Evolutionary conservation across 1,140 invertebrate genomes (phyloP), one percentile per base, ranked within the genome.

Genomic region (Bombus affinis): DNA sequence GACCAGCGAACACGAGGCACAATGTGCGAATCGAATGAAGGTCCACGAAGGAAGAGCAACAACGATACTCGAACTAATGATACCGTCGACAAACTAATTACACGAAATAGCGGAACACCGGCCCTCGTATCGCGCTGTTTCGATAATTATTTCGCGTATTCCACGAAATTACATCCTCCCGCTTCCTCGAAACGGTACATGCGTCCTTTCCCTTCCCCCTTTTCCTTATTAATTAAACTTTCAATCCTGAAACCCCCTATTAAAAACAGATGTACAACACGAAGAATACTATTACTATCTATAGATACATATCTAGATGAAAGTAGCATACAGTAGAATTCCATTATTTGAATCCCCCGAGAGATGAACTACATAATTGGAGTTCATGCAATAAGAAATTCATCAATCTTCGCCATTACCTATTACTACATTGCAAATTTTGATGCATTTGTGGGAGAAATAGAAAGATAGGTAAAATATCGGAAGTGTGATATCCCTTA

Each of bases 41-140:
- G 65, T 78, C 88, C 88, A 89, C 87, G 87, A 89, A 89, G 85
- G 87, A 89, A 89, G 76, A 81, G 78, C 35, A 65, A 70, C 84
- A 85, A 70, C 77, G 80, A 81, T 86, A 88, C 88, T 83, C 81
- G 87, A 89, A 89, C 88, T 89, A 89, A 89, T 89, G 88, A 89
- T 81, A 86, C 79, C 78, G 84, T 75, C 78, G 79, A 81, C 84
- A 70, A 85, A 75, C 84, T 75, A 81, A 85, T 75, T 81, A 59
- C 70, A 81, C 84, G 71, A 85, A 85, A 85, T 73, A 85, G 70
- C 79, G 79, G 79, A 85, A 85, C 78, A 72, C 77, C 76, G 83
- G 32, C 66, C 53, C 81, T 83, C 72, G 57, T 35, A 70, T 84
- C 76, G 68, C 82, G 75, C 66, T 71, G 65, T 85, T 72, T 80